Evolutionary conservation across 1,140 invertebrate species (phyloP).

Genomic region (Pogonus chalceus): DNA sequence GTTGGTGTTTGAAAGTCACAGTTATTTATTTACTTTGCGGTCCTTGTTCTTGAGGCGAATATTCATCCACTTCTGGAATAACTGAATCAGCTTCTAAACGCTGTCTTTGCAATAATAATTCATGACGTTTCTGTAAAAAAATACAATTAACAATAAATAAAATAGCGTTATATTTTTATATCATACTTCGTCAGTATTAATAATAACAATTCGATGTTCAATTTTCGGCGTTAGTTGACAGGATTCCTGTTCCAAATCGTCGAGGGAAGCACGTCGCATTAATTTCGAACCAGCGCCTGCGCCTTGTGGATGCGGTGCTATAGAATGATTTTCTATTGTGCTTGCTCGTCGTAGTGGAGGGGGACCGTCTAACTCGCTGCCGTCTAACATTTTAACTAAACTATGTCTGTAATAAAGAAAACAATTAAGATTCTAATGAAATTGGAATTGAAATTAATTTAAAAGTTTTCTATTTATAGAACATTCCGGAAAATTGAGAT

Average conservation of each 20-base stretch:
- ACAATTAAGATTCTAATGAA: too few species aligned
- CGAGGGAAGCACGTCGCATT: constrained; percentile 58
- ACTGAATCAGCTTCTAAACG: constrained; percentile 48
- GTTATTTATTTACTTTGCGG: background rate
- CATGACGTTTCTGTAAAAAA: constrained; percentile 42
- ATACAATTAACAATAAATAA: constrained; percentile 1
- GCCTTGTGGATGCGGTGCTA: constrained; percentile 14
- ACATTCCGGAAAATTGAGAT: too few species aligned
- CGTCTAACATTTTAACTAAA: constrained; percentile 63
- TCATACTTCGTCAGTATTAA: constrained; percentile 54
- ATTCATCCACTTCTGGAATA: constrained; percentile 50
- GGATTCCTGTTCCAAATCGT: constrained; percentile 64
- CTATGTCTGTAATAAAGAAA: constrained; percentile 61
- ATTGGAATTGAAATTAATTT: too few species aligned
- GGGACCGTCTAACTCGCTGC: constrained; percentile 53
- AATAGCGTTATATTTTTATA: constrained; percentile 1
- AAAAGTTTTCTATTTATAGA: too few species aligned
- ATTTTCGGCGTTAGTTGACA: constrained; percentile 64
- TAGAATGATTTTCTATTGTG: constrained; percentile 23
- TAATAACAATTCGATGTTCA: constrained; percentile 64
- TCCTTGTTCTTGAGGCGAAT: constrained; percentile 36
- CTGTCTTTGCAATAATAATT: constrained; percentile 41
- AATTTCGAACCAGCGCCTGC: constrained; percentile 36
- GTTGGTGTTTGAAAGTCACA: background rate
- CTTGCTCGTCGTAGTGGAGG: constrained; percentile 46